Evolutionary conservation across 2,888 invertebrate genomes (phyloP).

Genomic region (Drosophila birchii): DNA sequence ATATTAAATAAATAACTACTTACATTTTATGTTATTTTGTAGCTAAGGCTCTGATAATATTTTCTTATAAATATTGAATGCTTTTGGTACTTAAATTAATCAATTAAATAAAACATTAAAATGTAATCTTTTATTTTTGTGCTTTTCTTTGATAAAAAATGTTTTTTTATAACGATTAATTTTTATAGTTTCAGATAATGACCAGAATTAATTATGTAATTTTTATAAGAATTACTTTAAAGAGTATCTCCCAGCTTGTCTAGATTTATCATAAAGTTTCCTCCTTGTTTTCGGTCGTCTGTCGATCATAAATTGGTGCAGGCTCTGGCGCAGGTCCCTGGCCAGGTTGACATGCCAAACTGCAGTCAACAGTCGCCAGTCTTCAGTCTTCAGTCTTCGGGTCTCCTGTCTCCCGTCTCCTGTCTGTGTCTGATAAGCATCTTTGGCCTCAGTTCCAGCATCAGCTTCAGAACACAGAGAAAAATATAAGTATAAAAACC

Average conservation of each 20-base stretch:
- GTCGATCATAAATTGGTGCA: conserved; percentile 81
- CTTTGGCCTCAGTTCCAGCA: conserved; percentile 48
- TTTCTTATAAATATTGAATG: background rate
- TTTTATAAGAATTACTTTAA: background rate
- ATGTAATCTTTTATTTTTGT: background rate
- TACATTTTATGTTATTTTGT: too few relatives aligned
- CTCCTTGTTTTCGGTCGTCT: conserved; percentile 55
- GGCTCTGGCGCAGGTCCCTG: conserved; percentile 28
- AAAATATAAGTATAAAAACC: background rate
- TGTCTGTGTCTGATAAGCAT: conserved; percentile 71
- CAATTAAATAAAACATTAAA: background rate
- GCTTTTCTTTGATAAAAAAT: background rate
- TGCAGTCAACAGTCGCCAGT: conserved; percentile 38
- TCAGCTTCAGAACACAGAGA: conserved; percentile 10
- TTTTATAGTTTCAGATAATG: background rate
- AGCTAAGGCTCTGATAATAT: background rate
- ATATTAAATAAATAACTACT: too few relatives aligned
- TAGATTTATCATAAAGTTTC: conserved; percentile 12
- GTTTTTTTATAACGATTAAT: background rate
- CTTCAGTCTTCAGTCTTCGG: conserved; percentile 32
- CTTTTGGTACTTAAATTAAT: background rate
- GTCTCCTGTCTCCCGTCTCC: conserved; percentile 31
- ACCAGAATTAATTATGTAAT: background rate
- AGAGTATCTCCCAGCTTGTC: conserved; percentile 9
- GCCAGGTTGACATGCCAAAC: conserved; percentile 49